Percentiles rank a stretch among this genome's conserved stretches.
These are phyloP conservation scores for Pituophis catenifer DNA, from an alignment of 2,113 vertebrate species.

Conservation along the genomic window DNA sequence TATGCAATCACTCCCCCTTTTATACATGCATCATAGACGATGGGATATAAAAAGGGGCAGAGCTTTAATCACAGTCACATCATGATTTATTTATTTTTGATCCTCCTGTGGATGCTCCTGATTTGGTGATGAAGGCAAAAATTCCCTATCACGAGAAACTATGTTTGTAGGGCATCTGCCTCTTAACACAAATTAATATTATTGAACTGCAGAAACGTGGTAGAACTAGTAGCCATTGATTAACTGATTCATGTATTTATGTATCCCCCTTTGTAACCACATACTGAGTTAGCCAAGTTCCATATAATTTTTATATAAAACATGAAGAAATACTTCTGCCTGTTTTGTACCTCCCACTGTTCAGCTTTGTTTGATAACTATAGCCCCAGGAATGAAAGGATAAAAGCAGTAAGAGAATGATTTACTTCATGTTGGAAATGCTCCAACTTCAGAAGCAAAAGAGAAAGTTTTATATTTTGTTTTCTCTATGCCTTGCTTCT, in stretches of 20 bases:
- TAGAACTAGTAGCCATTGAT: background rate
- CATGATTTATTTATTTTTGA: background rate
- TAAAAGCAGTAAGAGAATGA: background rate
- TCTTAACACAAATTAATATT: background rate
- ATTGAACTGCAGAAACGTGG: background rate
- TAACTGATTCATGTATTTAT: background rate
- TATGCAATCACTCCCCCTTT: background rate
- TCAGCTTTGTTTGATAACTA: background rate
- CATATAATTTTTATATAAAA: background rate
- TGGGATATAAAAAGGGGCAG: background rate
- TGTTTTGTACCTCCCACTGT: background rate
- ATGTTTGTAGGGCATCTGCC: background rate
- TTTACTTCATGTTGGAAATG: background rate
- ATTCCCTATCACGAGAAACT: background rate
- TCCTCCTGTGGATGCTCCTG: background rate
- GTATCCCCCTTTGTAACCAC: background rate
- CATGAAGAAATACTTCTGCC: background rate
- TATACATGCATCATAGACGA: background rate
- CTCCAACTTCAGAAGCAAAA: background rate
- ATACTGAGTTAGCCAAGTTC: background rate
- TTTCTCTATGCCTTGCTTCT: background rate
- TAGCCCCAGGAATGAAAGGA: background rate
- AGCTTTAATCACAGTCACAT: background rate
- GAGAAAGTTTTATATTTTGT: background rate
- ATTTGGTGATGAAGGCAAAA: background rate